Base-by-base conservation (phyloP, 2,113 vertebrate species). In the Delphinus delphis region DNA sequence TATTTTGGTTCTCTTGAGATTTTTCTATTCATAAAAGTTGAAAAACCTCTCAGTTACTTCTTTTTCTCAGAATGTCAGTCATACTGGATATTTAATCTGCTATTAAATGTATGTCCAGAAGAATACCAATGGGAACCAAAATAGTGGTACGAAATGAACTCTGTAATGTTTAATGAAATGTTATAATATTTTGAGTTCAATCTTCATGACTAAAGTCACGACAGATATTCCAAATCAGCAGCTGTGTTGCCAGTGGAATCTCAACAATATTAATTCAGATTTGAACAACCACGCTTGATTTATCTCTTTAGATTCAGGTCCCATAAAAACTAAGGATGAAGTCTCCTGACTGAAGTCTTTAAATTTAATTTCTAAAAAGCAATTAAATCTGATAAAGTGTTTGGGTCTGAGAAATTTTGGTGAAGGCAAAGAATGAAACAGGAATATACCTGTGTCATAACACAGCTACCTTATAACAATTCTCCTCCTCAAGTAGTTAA, bases 211-310 rank as follows among this genome's bases (percentile, higher is more conserved):
- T 95, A 47, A 81, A 88, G 90, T 93, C 91, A 93, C 33, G 77
- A 82, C 41, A 95, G 36, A 86, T 95, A 94, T 50, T 93, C 74
- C 71, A 97, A 93, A 93, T 96, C 71, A 85, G 55, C 50, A 85
- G 53, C 90, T 93, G 36, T 53, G n/a, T 70, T 92, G 67, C 58
- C 76, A 87, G 36, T 88, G 50, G 90, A 92, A 90, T 88, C 28
- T 95, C 96, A 84, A 92, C 31, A 85, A 80, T 80, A 81, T 86
- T 90, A 93, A 96, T 87, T 95, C 33, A 92, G 18, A 92, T 74
- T 95, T 96, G 97, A 93, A 95, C 60, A 85, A 77, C 68, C 20
- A 77, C 31, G 83, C 76, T 95, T 53, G 83, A 76, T 95, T 97
- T 90, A 53, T 90, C 50, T 87, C 33, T 87, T 84, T 31, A 83